Evolutionary conservation across 2,888 invertebrate genomes (phyloP).

Genomic region (Drosophila trichaetosa): DNA sequence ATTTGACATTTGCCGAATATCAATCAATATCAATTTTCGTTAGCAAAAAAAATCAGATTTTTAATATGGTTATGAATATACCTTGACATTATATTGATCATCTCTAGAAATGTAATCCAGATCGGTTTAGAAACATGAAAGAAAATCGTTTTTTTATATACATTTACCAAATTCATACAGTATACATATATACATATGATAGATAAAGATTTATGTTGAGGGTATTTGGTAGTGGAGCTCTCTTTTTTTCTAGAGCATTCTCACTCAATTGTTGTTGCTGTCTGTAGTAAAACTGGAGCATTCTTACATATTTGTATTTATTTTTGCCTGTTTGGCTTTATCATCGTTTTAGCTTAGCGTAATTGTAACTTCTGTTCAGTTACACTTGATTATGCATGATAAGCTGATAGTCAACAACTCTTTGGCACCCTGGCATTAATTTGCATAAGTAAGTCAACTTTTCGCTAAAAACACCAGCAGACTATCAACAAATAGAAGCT

Average conservation of each 20-base stretch:
- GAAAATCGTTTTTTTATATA: neutral
- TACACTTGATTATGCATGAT: neutral
- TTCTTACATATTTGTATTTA: neutral
- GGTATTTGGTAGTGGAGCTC: neutral
- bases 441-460: conserved; percentile 39
- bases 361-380: conserved; percentile 8
- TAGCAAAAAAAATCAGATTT: too few species aligned
- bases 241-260: neutral
- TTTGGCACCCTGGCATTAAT: conserved; percentile 50
- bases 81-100: neutral
- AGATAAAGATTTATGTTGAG: neutral
- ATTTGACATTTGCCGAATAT: too few species aligned
- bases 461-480: conserved; percentile 18
- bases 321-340: neutral
- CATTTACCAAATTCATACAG: neutral
- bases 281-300: neutral
- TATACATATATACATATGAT: neutral
- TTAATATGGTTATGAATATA: neutral
- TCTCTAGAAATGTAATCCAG: neutral
- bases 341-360: neutral
- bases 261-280: neutral
- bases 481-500: conserved; percentile 21
- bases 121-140: neutral
- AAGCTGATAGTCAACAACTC: conserved; percentile 48
- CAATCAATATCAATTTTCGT: too few species aligned